Conservation (phyloP, 2,797 vertebrate genomes). For the Coregonus suidteri region DNA sequence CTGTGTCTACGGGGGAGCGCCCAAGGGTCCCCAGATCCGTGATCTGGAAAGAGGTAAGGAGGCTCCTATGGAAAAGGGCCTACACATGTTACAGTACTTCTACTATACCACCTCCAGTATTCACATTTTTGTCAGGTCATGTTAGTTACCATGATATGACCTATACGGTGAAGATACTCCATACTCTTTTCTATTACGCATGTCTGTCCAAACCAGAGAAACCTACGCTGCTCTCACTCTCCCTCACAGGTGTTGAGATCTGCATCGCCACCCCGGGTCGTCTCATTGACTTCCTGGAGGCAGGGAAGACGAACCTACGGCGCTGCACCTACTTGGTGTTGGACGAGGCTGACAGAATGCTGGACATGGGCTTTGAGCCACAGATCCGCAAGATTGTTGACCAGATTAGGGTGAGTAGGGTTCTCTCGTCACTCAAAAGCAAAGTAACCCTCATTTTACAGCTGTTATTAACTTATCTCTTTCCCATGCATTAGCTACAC, state of each 20-base stretch:
- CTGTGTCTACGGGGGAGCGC: constrained; percentile 91
- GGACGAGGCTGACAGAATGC: constrained; percentile 94
- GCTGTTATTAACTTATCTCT: too few relatives aligned
- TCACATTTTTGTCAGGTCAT: too few relatives aligned
- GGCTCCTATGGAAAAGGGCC: neutral
- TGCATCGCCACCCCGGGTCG: constrained; percentile 96
- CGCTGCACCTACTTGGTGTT: constrained; percentile 93
- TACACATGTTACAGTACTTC: neutral
- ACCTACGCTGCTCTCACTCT: neutral
- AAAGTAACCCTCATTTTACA: neutral
- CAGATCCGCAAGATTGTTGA: constrained; percentile 97
- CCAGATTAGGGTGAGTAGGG: constrained; percentile 86
- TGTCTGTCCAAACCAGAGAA: too few relatives aligned
- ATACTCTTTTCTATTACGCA: too few relatives aligned
- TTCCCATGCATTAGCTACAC: too few relatives aligned
- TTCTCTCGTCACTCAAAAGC: neutral
- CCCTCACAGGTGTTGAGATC: constrained; percentile 88
- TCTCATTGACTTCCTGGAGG: constrained; percentile 93
- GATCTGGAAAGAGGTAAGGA: constrained; percentile 91
- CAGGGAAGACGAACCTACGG: constrained; percentile 91
- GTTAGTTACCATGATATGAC: too few relatives aligned
- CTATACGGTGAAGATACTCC: too few relatives aligned
- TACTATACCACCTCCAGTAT: neutral
- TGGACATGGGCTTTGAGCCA: constrained; percentile 98
- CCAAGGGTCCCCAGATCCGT: constrained; percentile 89